phyloP scores from a whole-genome alignment of 2,113 vertebrate genomes.

The Camelus bactrianus region DNA sequence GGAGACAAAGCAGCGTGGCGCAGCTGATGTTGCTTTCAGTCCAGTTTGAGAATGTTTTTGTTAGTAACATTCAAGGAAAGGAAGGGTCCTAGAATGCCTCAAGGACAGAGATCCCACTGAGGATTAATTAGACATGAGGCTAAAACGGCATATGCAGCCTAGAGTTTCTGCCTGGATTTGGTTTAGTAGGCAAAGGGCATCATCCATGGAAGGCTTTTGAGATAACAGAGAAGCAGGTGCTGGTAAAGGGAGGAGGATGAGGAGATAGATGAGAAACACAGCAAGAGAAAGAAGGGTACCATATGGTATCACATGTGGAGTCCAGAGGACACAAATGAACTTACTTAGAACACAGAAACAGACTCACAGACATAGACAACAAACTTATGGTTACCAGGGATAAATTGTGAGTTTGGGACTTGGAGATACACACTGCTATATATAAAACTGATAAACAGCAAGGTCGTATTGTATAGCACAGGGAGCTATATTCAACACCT shows the following conservation, averaged over 20 bases:
- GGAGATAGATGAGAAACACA: no score
- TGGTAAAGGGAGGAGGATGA: not conserved
- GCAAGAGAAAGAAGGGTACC: no score
- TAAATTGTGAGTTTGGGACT: no score
- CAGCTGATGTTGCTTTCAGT: not conserved
- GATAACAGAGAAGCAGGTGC: not conserved
- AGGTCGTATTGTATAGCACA: no score
- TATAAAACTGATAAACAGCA: no score
- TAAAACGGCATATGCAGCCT: not conserved
- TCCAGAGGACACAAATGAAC: no score
- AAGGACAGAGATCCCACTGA: not conserved
- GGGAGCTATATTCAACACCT: no score
- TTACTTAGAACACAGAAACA: no score
- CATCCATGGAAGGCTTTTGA: not conserved
- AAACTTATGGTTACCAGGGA: no score
- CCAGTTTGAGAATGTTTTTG: not conserved
- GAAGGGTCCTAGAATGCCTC: not conserved
- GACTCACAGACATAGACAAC: no score
- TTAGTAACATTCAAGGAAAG: not conserved
- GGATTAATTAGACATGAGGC: not conserved
- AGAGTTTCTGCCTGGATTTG: not conserved
- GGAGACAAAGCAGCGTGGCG: not conserved
- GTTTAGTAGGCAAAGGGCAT: not conserved
- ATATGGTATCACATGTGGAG: no score
- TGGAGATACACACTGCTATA: no score